Conservation (phyloP, 2,797 vertebrate genomes). For the Tauraco hartlaubi region DNA sequence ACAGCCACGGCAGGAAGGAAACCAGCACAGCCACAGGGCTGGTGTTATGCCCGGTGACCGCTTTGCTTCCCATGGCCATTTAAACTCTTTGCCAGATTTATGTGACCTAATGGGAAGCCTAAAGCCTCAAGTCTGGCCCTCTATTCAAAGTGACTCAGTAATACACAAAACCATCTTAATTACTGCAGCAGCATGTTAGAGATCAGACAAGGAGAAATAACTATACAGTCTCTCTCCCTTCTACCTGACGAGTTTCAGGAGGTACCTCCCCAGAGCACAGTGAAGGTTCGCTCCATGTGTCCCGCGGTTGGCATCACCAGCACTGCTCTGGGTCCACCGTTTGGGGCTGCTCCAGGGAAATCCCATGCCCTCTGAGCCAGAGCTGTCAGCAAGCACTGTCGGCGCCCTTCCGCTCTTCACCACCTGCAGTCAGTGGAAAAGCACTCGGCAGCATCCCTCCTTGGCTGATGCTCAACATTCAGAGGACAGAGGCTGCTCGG, state of each 20-base stretch:
- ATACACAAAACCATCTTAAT: background rate
- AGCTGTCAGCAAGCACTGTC: background rate
- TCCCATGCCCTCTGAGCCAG: background rate
- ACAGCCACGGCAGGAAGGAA: background rate
- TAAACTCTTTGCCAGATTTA: background rate
- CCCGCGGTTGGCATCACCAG: background rate
- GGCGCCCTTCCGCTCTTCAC: conserved; percentile 3
- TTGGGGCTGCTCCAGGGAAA: background rate
- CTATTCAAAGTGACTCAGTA: background rate
- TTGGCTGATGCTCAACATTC: background rate
- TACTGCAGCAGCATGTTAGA: background rate
- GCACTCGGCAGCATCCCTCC: background rate
- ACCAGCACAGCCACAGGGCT: background rate
- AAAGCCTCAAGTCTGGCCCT: background rate
- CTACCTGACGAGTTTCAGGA: background rate
- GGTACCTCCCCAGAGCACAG: background rate
- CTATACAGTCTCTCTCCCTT: background rate
- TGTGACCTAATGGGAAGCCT: background rate
- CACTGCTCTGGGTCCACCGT: background rate
- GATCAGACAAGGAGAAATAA: background rate
- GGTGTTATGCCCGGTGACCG: background rate
- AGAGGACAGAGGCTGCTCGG: background rate
- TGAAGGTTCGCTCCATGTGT: background rate
- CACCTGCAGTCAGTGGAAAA: background rate
- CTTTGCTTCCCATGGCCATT: background rate